Percentiles rank a stretch among this genome's conserved stretches.
Conservation (phyloP, 2,888 invertebrate species). For the Scaptomyza tumidula region DNA sequence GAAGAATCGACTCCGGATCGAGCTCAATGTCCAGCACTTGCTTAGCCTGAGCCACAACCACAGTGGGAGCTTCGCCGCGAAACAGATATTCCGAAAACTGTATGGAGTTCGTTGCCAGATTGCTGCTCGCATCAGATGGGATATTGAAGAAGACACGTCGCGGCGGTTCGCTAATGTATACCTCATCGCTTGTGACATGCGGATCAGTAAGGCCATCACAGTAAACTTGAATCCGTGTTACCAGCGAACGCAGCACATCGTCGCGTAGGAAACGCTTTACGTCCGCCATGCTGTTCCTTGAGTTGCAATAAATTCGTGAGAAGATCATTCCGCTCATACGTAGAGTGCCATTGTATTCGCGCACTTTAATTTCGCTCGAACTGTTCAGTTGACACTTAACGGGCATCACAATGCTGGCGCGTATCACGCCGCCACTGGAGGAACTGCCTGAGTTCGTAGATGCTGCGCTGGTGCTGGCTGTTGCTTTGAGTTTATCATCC, state of each 20-base stretch:
- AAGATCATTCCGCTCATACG: constrained; percentile 82
- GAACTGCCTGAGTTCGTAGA: constrained; percentile 16
- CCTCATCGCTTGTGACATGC: constrained; percentile 71
- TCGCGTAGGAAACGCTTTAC: constrained; percentile 90
- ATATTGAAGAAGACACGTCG: constrained; percentile 92
- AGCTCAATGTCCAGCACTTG: constrained; percentile 92
- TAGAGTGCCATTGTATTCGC: constrained; percentile 80
- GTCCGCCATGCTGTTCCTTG: constrained; percentile 90
- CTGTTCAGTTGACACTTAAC: constrained; percentile 86
- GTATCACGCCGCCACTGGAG: constrained; percentile 53
- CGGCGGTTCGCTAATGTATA: constrained; percentile 94
- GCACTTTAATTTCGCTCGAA: constrained; percentile 68
- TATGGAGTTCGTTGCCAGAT: constrained; percentile 81
- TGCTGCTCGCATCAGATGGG: constrained; percentile 84
- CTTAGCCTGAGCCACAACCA: constrained; percentile 91
- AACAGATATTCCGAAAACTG: constrained; percentile 95
- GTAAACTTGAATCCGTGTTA: constrained; percentile 94
- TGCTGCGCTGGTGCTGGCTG: constrained; percentile 13
- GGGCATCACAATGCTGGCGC: constrained; percentile 89
- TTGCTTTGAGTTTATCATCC: constrained; percentile 47
- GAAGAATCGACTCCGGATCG: constrained; percentile 88
- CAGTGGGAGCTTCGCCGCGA: constrained; percentile 94
- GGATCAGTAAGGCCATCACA: constrained; percentile 92
- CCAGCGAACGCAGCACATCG: constrained; percentile 93
- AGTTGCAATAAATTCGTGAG: constrained; percentile 90